A percentile compares a stretch with the other conserved stretches of the same genome.
These are phyloP conservation scores for Apeltes quadracus DNA, from an alignment of 2,113 vertebrate genomes.

Conservation along the genomic window DNA sequence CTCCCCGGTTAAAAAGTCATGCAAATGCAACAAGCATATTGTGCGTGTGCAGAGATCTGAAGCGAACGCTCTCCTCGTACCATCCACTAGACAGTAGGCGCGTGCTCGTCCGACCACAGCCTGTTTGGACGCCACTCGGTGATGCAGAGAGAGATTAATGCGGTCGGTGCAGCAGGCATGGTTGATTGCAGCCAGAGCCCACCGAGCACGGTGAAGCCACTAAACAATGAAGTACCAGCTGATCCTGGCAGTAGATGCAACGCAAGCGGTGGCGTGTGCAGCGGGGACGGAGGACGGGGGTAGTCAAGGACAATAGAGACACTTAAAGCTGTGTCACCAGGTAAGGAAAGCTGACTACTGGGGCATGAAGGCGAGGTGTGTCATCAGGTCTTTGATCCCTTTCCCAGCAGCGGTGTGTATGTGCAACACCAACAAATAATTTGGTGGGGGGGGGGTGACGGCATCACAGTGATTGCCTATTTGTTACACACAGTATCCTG, in stretches of 20 bases:
- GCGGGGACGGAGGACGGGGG: slow-evolving; percentile 28
- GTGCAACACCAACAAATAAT: slow-evolving; percentile 1
- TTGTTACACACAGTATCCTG: slow-evolving; percentile 41
- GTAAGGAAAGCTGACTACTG: slow-evolving; percentile 23
- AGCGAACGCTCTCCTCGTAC: slow-evolving; percentile 31
- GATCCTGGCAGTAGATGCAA: slow-evolving; percentile 63
- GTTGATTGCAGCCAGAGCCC: slow-evolving; percentile 71
- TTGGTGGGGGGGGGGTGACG: neutral
- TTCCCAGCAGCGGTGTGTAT: neutral
- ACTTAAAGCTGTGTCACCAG: slow-evolving; percentile 36
- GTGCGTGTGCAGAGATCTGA: slow-evolving; percentile 14
- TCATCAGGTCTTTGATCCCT: slow-evolving; percentile 42
- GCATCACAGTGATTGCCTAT: slow-evolving; percentile 41
- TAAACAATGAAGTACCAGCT: slow-evolving; percentile 63
- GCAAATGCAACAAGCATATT: slow-evolving; percentile 16
- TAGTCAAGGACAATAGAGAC: slow-evolving; percentile 63
- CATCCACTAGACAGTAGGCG: slow-evolving; percentile 36
- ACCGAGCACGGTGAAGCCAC: slow-evolving; percentile 43
- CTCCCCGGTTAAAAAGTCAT: slow-evolving; percentile 38
- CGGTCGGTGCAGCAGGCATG: slow-evolving; percentile 61
- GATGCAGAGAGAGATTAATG: slow-evolving; percentile 71
- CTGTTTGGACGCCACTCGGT: slow-evolving; percentile 50
- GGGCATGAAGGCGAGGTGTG: slow-evolving; percentile 1
- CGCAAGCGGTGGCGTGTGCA: slow-evolving; percentile 41
- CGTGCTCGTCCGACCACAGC: slow-evolving; percentile 56